A percentile compares a stretch with the other conserved stretches of the same genome.
phyloP scores from a whole-genome alignment of 53 echinoderm and acorn worm species.

The Patiria pectinifera region DNA sequence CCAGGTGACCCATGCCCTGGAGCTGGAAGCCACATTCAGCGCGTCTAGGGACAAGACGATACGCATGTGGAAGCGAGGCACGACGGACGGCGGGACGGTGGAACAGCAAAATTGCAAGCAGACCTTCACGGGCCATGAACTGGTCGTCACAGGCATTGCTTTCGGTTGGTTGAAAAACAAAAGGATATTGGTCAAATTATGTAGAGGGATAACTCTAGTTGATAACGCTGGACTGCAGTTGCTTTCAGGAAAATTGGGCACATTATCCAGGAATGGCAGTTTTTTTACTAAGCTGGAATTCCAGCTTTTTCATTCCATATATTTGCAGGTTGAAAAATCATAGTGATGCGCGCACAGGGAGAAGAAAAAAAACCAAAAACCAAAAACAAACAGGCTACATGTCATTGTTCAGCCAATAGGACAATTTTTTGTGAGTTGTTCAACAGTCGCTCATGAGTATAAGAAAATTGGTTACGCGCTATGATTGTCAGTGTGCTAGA shows the following conservation, averaged over 20 bases:
- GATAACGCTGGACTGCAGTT: background rate
- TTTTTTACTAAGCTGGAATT: too few relatives aligned
- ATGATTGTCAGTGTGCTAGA: too few relatives aligned
- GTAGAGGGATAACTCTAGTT: background rate
- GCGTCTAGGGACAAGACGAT: slow-evolving; percentile 92
- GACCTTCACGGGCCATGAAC: slow-evolving; percentile 82
- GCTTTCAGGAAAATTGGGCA: background rate
- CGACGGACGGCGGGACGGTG: slow-evolving; percentile 63
- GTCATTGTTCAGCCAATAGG: too few relatives aligned
- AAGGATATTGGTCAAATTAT: too few relatives aligned
- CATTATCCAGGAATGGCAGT: background rate
- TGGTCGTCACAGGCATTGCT: slow-evolving; percentile 90
- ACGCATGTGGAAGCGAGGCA: slow-evolving; percentile 86
- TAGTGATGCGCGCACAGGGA: too few relatives aligned
- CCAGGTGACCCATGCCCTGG: slow-evolving; percentile 78
- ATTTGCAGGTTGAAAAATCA: too few relatives aligned
- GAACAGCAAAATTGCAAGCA: slow-evolving; percentile 57
- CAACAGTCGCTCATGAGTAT: too few relatives aligned
- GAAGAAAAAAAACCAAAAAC: too few relatives aligned
- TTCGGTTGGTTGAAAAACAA: slow-evolving; percentile 62
- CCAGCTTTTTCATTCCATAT: too few relatives aligned
- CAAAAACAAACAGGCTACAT: too few relatives aligned
- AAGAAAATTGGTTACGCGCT: too few relatives aligned
- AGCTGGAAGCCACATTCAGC: slow-evolving; percentile 80
- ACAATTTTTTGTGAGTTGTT: too few relatives aligned